Evolutionary conservation across 2,888 invertebrate species (phyloP), one percentile per base, ranked within the genome.

Genomic region (Sinotaia quadrata): DNA sequence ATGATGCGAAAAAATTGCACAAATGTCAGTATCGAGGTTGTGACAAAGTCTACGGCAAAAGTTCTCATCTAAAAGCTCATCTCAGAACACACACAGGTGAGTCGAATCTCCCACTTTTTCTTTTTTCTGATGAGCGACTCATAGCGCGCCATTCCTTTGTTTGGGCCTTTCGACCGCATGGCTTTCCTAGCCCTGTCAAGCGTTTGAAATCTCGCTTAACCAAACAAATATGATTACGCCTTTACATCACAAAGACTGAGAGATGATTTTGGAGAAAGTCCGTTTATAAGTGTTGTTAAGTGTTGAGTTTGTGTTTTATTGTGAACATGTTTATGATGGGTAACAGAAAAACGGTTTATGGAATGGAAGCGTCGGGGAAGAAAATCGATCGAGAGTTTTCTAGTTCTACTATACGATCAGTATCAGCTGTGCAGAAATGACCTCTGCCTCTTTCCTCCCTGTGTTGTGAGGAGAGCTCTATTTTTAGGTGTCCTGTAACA

Each of bases 51-150:
- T 92, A 92, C 84, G 92, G 92, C 51, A 92, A 92, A 85, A 92
- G 91, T 84, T 92, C 92, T 24, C 92, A 92, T 85, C 88, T 92
- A 52, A 92, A 92, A 82, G 92, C 92, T 18, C 92, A 92, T 84
- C 89, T 91, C 33, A 86, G 92, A 79, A 92, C 92, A 33, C 92
- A 92, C 84, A 92, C 92, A 89, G 92, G 92, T 91, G 82, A 75
- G 74, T 41, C n/a, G n/a, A 27, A 12, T 52, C 21, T 15, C 27
- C 21, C 44, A 31, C 21, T 69, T 54, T 33, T 29, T 51, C 8
- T 24, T 12, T n/a, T 15, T 21, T 51, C 12, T 21, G 12, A n/a
- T 31, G 27, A 24, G 49, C 47, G 41, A 41, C 47, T 65, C 21
- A 44, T 31, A 65, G 65, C 65, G 65, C 65, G 65, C 65, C 65